Evolutionary conservation across 2,797 vertebrate genomes (phyloP), one percentile per base, ranked within the genome.

Genomic region (Eulemur mongoz): DNA sequence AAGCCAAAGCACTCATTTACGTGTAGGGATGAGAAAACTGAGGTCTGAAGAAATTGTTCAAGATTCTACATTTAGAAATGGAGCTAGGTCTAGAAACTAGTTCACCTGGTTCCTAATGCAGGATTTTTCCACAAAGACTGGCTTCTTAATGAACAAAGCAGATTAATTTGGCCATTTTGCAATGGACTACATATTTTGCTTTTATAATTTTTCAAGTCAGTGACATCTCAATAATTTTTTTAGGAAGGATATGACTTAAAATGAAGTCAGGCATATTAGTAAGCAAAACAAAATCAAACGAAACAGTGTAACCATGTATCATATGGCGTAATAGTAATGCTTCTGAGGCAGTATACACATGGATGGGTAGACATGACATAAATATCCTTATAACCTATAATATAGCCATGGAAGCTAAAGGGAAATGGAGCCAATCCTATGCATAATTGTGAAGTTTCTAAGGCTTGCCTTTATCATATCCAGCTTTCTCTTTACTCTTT

Each of bases 171-270:
- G 40, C 43, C 50, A 83, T 54, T 93, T 76, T 95, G 38, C 32
- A 83, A 83, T 54, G 50, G 48, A 81, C 25, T 48, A 57, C n/a
- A 82, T 45, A 69, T 48, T 72, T 48, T 45, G 13, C 32, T 94
- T 85, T 93, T 83, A 14, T n/a, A 81, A 86, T 8, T 59, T 76
- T 92, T 78, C 38, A 70, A 61, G 40, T 40, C 5, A 85, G 35
- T 57, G 35, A 61, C 54, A 76, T n/a, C 52, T 86, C 54, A 72
- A 65, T 67, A 70, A 40, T 59, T 27, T 90, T 75, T 76, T 65
- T 17, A 94, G n/a, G 23, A 96, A 96, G 38, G 3, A 14, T 65
- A 63, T 80, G 43, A 43, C 45, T 94, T 95, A 95, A 84, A 93
- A 95, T 78, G 52, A 84, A 20, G 59, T 84, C 20, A 75, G 48